Evolutionary conservation across 2,113 vertebrate genomes (phyloP), one percentile per base, ranked within the genome.

Genomic region (Pipa parva): DNA sequence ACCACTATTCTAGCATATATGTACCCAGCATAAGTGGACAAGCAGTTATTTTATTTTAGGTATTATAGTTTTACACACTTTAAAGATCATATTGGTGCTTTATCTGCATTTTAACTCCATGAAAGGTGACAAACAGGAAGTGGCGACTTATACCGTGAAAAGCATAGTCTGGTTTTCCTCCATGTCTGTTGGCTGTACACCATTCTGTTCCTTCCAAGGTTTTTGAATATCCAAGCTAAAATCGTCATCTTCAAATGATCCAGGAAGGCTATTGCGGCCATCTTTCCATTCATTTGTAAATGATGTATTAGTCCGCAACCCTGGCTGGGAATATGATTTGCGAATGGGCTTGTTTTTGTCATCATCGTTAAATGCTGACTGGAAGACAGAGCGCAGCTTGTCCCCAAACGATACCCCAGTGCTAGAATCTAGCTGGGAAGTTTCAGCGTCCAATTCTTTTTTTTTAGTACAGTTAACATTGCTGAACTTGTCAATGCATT

Each of bases 81-180:
- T 31, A 10, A 6, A 31, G 29, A 31, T 6, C 5, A 15, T n/a
- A 42, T n/a, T 42, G 39, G 13, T 42, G 39, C 17, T 42, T 2
- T 42, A n/a, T 5, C 5, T 39, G 36, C 12, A 15, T 15, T 10
- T 31, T 31, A 31, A 42, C 15, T n/a, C 33, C 36, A 22, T 48
- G 33, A 18, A 42, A 2, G n/a, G 5, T 8, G 33, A 68, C 25
- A 0, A 0, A 1, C 21, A 22, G 17, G 21, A 25, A 2, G 2
- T 60, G 37, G 15, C 5, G 18, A 22, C 67, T 39, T 20, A 39
- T 92, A 97, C 97, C 90, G 83, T 98, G 51, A 99, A 98, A 51
- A 99, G 83, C 97, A 99, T 98, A 21, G 96, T 98, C 76, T 95
- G 87, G 85, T 98, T 99, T 77, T 93, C 94, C 76, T 90, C 91